Conservation (phyloP, 2,797 vertebrate genomes). For the Nannoperca australis region DNA sequence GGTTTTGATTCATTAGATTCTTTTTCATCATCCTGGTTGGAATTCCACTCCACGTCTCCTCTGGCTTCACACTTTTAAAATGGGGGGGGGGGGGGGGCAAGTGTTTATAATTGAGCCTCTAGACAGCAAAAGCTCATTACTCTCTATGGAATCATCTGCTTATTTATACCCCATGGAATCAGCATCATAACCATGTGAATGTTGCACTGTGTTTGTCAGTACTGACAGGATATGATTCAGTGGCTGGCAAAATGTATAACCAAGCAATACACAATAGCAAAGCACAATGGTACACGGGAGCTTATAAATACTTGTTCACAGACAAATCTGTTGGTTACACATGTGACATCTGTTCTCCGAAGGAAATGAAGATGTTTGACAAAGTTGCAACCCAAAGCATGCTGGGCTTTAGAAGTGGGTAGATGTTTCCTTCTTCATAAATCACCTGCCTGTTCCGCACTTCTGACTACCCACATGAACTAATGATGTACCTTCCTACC, state of each 20-base stretch:
- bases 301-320: not conserved
- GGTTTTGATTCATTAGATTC: slow-evolving; percentile 93
- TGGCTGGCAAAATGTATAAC: slow-evolving; percentile 14
- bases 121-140: slow-evolving; percentile 68
- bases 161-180: slow-evolving; percentile 56
- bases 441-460: not conserved
- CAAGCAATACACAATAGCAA: not conserved
- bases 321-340: not conserved
- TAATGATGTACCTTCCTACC: not conserved
- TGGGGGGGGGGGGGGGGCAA: slow-evolving; percentile 67
- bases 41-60: slow-evolving; percentile 89
- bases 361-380: not conserved
- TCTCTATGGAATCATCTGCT: slow-evolving; percentile 65
- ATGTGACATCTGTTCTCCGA: not conserved
- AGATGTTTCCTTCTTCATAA: not conserved
- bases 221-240: slow-evolving; percentile 28
- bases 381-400: not conserved
- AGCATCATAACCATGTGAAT: slow-evolving; percentile 48
- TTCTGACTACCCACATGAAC: not conserved
- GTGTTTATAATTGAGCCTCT: slow-evolving; percentile 74
- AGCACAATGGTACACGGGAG: not conserved
- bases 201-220: slow-evolving; percentile 20
- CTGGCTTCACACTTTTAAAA: slow-evolving; percentile 85
- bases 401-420: too few species aligned
- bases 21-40: slow-evolving; percentile 90